These are phyloP conservation scores for Megalonaias nervosa DNA, from an alignment of 1,140 invertebrate genomes.

Conservation along the genomic window DNA sequence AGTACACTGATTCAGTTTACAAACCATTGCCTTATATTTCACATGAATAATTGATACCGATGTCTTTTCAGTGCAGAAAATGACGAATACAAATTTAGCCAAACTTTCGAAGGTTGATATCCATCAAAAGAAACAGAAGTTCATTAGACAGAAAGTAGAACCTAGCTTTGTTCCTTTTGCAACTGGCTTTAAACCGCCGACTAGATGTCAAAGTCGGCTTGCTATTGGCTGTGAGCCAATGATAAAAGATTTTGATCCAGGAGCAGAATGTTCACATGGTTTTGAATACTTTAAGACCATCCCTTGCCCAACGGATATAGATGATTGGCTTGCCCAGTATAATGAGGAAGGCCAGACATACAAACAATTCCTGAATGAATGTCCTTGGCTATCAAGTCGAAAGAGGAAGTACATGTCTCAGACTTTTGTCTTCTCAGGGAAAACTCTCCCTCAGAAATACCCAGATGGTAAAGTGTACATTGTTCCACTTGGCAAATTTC, in stretches of 20 bases:
- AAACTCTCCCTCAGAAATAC: conserved; percentile 54
- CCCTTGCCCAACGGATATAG: conserved; percentile 49
- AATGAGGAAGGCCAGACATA: conserved; percentile 62
- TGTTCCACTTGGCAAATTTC: conserved; percentile 55
- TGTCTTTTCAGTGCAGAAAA: too few species aligned
- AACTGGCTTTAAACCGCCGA: conserved; percentile 44
- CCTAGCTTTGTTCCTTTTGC: conserved; percentile 16
- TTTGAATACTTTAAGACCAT: conserved; percentile 51
- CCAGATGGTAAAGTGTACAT: conserved; percentile 63
- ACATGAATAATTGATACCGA: too few species aligned
- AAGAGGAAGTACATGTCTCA: conserved; percentile 53
- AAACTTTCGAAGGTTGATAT: too few species aligned
- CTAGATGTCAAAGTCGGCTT: conserved; percentile 15
- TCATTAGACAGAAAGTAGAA: too few species aligned
- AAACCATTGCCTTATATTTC: too few species aligned
- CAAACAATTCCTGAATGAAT: conserved; percentile 47
- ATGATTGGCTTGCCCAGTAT: conserved; percentile 67
- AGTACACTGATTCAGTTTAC: too few species aligned
- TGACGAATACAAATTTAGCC: too few species aligned
- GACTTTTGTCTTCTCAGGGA: conserved; percentile 45
- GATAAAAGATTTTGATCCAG: conserved; percentile 32
- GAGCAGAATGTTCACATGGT: not conserved
- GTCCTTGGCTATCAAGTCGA: conserved; percentile 54
- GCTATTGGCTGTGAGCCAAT: conserved; percentile 41
- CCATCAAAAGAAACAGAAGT: too few species aligned